Evolutionary conservation across 2,113 vertebrate genomes (phyloP).

Genomic region (Hippocampus mohnikei): DNA sequence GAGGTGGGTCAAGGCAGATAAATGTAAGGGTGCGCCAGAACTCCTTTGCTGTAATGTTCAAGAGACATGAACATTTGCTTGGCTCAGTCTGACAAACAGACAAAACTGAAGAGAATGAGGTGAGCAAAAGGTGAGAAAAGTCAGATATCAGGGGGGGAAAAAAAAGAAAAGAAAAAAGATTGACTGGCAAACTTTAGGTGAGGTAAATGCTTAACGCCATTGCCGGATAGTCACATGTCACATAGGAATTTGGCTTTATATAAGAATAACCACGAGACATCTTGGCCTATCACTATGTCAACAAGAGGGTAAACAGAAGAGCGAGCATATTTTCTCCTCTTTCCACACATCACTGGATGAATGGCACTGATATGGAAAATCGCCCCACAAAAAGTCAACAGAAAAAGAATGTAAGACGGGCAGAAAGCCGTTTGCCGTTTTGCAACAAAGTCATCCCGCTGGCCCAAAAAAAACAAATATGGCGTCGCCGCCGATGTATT

Average conservation of each 20-base stretch:
- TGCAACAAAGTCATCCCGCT: conserved; percentile 64
- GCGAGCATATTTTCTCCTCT: conserved; percentile 65
- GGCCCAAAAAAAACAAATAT: conserved; percentile 29
- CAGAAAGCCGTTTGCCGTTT: conserved; percentile 60
- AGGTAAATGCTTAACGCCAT: conserved; percentile 51
- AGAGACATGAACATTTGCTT: conserved; percentile 57
- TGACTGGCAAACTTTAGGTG: conserved; percentile 56
- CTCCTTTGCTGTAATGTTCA: conserved; percentile 41
- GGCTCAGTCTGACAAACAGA: conserved; percentile 48
- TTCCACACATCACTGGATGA: conserved; percentile 66
- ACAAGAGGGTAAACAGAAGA: conserved; percentile 67
- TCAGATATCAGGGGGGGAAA: conserved; percentile 45
- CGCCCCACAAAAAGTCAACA: conserved; percentile 74
- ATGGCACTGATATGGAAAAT: conserved; percentile 68
- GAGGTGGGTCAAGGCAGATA: conserved; percentile 69
- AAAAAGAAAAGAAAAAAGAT: conserved; percentile 38
- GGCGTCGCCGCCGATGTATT: conserved; percentile 12
- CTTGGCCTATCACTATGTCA: conserved; percentile 78
- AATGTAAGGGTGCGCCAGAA: conserved; percentile 57
- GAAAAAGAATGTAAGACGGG: conserved; percentile 55
- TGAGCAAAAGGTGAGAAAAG: conserved; percentile 48
- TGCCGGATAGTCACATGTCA: conserved; percentile 67
- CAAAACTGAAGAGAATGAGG: conserved; percentile 20
- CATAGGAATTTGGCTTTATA: conserved; percentile 54
- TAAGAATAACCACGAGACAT: conserved; percentile 67